Evolutionary conservation across 2,888 invertebrate genomes (phyloP).

Genomic region (Euzetes globulus): DNA sequence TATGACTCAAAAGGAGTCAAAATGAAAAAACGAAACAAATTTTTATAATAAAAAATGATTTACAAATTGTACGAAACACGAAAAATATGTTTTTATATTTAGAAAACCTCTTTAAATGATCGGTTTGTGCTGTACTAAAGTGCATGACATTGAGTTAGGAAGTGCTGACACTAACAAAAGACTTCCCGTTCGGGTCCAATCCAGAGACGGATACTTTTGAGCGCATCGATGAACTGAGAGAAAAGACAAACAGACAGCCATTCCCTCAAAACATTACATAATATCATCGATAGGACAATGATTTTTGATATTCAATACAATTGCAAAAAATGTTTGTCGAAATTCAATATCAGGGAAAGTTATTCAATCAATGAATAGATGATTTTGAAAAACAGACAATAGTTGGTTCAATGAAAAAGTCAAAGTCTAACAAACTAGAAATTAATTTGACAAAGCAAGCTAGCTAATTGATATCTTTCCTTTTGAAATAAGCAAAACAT

Average conservation of each 20-base stretch:
- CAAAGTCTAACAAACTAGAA: too few species aligned
- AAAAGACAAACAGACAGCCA: slow-evolving; percentile 5
- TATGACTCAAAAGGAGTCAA: not conserved
- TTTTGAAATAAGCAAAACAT: too few species aligned
- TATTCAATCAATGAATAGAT: not conserved
- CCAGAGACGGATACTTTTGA: slow-evolving; percentile 7
- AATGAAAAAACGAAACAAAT: not conserved
- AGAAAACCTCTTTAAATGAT: not conserved
- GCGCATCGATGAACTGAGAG: slow-evolving; percentile 28
- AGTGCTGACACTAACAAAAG: slow-evolving; percentile 17
- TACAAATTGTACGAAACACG: not conserved
- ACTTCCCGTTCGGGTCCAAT: slow-evolving; percentile 14
- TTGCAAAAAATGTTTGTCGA: not conserved
- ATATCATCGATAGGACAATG: slow-evolving; percentile 6
- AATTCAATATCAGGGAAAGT: slow-evolving; percentile 6
- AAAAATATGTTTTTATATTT: not conserved
- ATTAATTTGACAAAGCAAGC: too few species aligned
- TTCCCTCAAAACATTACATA: not conserved
- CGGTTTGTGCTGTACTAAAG: not conserved
- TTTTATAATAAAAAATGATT: not conserved
- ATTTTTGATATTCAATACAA: not conserved
- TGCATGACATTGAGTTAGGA: slow-evolving; percentile 27
- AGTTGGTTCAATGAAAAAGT: not conserved
- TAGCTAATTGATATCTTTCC: too few species aligned
- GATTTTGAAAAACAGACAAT: not conserved